A percentile compares a stretch with the other conserved stretches of the same genome.
These are phyloP conservation scores for Macrotus californicus DNA, from an alignment of 2,113 vertebrate species.

Conservation along the genomic window DNA sequence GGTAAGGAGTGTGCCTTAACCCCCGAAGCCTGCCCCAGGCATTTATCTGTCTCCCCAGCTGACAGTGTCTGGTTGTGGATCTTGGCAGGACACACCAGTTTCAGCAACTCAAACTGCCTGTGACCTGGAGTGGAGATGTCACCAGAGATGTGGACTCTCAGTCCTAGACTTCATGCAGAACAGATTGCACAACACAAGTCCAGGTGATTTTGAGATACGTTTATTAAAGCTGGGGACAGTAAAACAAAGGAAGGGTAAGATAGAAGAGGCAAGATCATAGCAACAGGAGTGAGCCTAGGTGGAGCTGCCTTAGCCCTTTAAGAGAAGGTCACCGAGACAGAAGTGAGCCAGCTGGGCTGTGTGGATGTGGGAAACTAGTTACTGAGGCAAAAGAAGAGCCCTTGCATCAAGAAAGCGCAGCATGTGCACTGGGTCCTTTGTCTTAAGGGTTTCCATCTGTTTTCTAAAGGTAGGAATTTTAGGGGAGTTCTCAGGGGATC, in stretches of 20 bases:
- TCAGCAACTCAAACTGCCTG: neutral
- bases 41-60: constrained; percentile 24
- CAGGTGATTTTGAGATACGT: neutral
- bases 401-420: neutral
- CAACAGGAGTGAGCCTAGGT: neutral
- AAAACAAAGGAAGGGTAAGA: neutral
- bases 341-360: neutral
- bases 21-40: neutral
- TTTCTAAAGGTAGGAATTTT: neutral
- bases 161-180: neutral
- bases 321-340: neutral
- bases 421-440: neutral
- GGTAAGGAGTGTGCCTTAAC: neutral
- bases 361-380: neutral
- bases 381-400: neutral
- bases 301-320: neutral
- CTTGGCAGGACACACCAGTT: constrained; percentile 24
- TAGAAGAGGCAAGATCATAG: neutral
- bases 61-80: neutral
- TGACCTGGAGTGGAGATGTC: neutral
- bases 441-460: neutral
- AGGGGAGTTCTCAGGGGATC: neutral
- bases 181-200: neutral
- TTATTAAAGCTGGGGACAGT: neutral
- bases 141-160: neutral